A percentile compares a stretch with the other conserved stretches of the same genome.
Evolutionary conservation across 1,140 invertebrate genomes (phyloP).

Genomic region (Gryllus bimaculatus): DNA sequence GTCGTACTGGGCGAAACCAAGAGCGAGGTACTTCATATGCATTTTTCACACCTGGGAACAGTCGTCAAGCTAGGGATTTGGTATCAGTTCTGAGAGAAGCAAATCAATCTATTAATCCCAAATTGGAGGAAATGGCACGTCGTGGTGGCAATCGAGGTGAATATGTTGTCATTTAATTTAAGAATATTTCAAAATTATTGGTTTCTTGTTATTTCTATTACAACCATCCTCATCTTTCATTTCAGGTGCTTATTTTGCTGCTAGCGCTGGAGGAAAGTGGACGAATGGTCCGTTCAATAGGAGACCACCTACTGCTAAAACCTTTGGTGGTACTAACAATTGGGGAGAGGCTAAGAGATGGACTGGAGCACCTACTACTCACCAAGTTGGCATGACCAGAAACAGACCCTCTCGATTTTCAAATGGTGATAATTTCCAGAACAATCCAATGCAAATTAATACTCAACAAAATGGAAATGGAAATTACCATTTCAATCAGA

Average conservation of each 20-base stretch:
- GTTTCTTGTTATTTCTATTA: too few relatives aligned
- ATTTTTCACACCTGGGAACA: conserved; percentile 91
- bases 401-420: background rate
- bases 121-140: conserved; percentile 40
- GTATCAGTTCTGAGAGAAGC: conserved; percentile 87
- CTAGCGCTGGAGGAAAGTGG: background rate
- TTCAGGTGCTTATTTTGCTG: background rate
- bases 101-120: conserved; percentile 69
- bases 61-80: conserved; percentile 82
- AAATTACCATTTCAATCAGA: background rate
- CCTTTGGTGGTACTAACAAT: background rate
- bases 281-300: background rate
- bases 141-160: conserved; percentile 28
- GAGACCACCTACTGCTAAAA: background rate
- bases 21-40: conserved; percentile 95
- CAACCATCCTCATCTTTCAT: background rate
- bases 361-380: background rate
- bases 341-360: background rate
- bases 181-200: too few relatives aligned
- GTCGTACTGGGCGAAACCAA: conserved; percentile 86
- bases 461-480: background rate
- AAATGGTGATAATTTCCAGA: background rate
- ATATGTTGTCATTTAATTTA: too few relatives aligned
- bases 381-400: background rate
- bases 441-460: background rate